These are phyloP conservation scores for Clanis bilineata DNA, from an alignment of 2,888 invertebrate genomes.

Conservation along the genomic window DNA sequence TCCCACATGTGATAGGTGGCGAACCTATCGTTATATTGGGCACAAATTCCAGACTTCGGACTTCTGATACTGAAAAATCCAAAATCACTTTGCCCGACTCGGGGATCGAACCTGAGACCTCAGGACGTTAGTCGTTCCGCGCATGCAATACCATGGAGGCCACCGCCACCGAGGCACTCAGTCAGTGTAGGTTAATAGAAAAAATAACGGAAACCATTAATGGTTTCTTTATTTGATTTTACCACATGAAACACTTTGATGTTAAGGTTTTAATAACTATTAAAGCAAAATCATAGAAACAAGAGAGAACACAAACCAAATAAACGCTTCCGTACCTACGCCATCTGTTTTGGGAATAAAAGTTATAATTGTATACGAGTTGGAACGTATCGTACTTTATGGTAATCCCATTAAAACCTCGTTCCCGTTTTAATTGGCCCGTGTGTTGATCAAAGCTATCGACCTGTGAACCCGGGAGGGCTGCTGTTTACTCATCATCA, in stretches of 20 bases:
- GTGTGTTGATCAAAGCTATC: slow-evolving; percentile 20
- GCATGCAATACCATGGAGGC: too few relatives aligned
- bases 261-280: background rate
- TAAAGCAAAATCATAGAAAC: background rate
- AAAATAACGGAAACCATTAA: background rate
- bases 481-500: slow-evolving; percentile 14
- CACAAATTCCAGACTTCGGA: too few relatives aligned
- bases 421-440: slow-evolving; percentile 16
- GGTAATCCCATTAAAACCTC: slow-evolving; percentile 24
- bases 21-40: too few relatives aligned
- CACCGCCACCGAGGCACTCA: too few relatives aligned
- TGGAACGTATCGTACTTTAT: slow-evolving; percentile 23
- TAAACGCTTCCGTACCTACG: background rate
- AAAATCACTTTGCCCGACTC: too few relatives aligned
- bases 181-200: too few relatives aligned
- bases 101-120: too few relatives aligned
- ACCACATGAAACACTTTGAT: background rate
- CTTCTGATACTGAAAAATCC: too few relatives aligned
- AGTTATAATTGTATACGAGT: slow-evolving; percentile 18
- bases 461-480: slow-evolving; percentile 23
- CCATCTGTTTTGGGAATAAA: slow-evolving; percentile 6
- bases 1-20: too few relatives aligned
- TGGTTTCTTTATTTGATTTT: background rate
- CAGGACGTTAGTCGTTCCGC: too few relatives aligned
- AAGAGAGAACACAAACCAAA: background rate